Evolutionary conservation across 2,888 invertebrate genomes (phyloP), one percentile per base, ranked within the genome.

Genomic region (Diarsia mendica): DNA sequence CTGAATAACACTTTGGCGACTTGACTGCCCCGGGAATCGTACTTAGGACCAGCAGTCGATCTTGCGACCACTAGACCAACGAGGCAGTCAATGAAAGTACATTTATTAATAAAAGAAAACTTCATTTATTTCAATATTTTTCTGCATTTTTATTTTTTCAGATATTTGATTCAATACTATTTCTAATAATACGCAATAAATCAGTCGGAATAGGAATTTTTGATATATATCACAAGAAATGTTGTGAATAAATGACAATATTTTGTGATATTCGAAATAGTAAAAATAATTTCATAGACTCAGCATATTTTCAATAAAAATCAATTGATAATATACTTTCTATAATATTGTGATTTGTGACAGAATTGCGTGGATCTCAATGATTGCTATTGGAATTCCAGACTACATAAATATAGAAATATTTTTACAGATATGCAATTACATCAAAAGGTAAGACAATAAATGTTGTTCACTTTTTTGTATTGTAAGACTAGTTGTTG

Each of bases 281-380:
- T 46, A 33, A 33, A 66, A 66, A 60, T 60, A 18, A 18, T 44
- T 66, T 33, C 46, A 63, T 1, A 20, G 6, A 39, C 39, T 49
- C 11, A 55, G 44, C 49, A 70, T 64, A 63, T 46, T 20, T 23
- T 79, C 44, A 71, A 64, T 64, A 70, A 51, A 49, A 33, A 55
- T 64, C 49, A 51, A 63, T 70, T 49, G 55, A 33, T 23, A 23
- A 33, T 23, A 23, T 3, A 46, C 15, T 44, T 46, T 39, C 20
- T 10, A n/a, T n/a, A 44, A 13, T 72, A 70, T 55, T 69, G 61
- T 23, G n/a, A 78, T 23, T 78, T 63, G 53, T 15, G 44, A 77
- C 5, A n/a, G 10, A 72, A 61, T 63, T 33, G 23, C 39, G n/a
- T 13, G 11, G n/a, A 69, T 20, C 48, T 0, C n/a, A 55, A 8